These are phyloP conservation scores for Serrognathus titanus DNA, from an alignment of 2,888 invertebrate genomes.

Conservation along the genomic window DNA sequence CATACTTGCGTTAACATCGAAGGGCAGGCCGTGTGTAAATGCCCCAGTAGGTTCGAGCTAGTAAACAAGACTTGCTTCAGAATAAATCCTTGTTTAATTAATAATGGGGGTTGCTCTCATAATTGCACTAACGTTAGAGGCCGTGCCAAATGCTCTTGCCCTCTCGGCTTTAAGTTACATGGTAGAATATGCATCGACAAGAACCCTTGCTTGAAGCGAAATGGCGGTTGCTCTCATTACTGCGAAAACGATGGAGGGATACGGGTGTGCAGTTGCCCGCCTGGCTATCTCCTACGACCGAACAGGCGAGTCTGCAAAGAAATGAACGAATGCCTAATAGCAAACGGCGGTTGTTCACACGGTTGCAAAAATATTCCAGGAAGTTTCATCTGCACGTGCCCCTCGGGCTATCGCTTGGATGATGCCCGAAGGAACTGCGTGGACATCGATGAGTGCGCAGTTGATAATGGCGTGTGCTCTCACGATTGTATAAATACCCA, in stretches of 20 bases:
- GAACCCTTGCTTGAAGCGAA: slow-evolving; percentile 39
- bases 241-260: slow-evolving; percentile 47
- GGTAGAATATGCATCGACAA: slow-evolving; percentile 34
- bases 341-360: slow-evolving; percentile 57
- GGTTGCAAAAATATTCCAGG: slow-evolving; percentile 47
- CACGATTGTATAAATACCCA: slow-evolving; percentile 58
- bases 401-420: slow-evolving; percentile 48
- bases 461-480: slow-evolving; percentile 60
- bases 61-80: slow-evolving; percentile 44
- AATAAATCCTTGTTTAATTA: slow-evolving; percentile 55
- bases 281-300: slow-evolving; percentile 48
- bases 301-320: slow-evolving; percentile 50
- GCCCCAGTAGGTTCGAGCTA: slow-evolving; percentile 52
- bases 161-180: slow-evolving; percentile 45
- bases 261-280: slow-evolving; percentile 54
- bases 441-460: slow-evolving; percentile 58
- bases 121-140: slow-evolving; percentile 53
- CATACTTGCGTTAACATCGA: slow-evolving; percentile 48
- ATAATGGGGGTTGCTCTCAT: slow-evolving; percentile 63
- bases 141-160: slow-evolving; percentile 51
- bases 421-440: slow-evolving; percentile 48
- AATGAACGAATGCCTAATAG: slow-evolving; percentile 31
- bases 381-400: slow-evolving; percentile 54
- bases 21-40: slow-evolving; percentile 54
- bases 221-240: slow-evolving; percentile 56